Base-by-base conservation (phyloP, 2,888 invertebrate genomes). In the Drosophila dives region DNA sequence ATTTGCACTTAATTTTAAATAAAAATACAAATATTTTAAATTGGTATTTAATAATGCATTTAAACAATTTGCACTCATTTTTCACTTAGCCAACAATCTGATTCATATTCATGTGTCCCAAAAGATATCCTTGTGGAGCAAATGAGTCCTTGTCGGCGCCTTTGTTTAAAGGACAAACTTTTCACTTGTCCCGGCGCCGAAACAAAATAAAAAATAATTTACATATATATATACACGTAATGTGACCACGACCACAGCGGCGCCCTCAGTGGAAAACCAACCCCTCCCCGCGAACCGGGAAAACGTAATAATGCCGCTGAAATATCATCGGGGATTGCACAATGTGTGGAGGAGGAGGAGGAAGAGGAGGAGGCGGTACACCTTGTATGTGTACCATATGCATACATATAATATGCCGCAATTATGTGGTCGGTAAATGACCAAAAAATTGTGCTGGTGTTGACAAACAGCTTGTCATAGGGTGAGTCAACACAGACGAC, bases 351-450 rank as follows among this genome's bases (percentile, higher is more conserved):
- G 11, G 33, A 29, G 32, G 23, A 20, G 55, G 50, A 11, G 4
- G 34, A 11, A 8, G 33, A 29, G 32, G 23, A 20, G 55, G 10
- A 62, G 58, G 62, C 48, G 50, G 40, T 53, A 60, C 61, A 58
- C 56, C 23, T 70, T 10, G 29, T 10, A 15, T 33, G n/a, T 36
- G 20, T 51, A 48, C 65, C 29, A 29, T 36, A n/a, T 56, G 49
- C 65, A 58, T 61, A 81, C 79, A 86, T 89, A 90, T 83, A 85
- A 89, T 85, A 86, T 76, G 78, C 90, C 91, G 77, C 90, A 90
- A 90, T 91, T 90, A 91, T 91, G 90, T 91, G 91, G 91, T 90
- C 77, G 72, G 88, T 81, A 91, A 87, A 89, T 82, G 85, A 89
- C 91, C 83, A 91, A 88, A 89, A 90, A 91, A 86, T 91, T 91